Evolutionary conservation across 2,888 invertebrate species (phyloP), one percentile per base, ranked within the genome.

Genomic region (Callyntrura sp.): DNA sequence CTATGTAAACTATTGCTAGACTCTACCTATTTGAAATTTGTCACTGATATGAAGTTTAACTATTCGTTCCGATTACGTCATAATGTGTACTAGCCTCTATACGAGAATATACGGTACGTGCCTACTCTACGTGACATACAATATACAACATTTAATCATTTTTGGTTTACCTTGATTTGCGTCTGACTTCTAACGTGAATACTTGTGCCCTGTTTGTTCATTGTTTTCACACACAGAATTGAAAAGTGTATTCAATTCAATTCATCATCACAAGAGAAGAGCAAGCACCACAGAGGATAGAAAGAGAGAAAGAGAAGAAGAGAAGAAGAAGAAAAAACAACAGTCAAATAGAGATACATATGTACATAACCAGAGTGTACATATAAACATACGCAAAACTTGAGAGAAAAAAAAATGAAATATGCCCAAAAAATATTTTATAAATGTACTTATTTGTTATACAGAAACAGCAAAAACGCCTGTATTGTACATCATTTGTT

Each of bases 131-230:
- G 17, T 17, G 23, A 60, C 60, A 60, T 20, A 51, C 51, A 20
- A 60, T 6, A 60, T 17, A 60, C 60, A 23, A 60, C 60, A 60
- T 57, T 14, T 60, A 60, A 60, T 60, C 60, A 60, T 65, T 55
- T 55, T 55, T 78, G 43, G 57, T 55, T 78, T 78, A 78, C 78
- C 78, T 78, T 78, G 78, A 78, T 57, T 78, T 78, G 84, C 65
- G 85, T 70, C 17, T 88, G 90, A 87, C 90, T 92, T 89, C 90
- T 91, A 92, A 88, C 90, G 90, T 90, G 87, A 91, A 93, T 92
- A 62, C 92, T 93, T 68, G 93, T 93, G 85, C 93, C 93, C 93
- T 93, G 88, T 65, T 85, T 83, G 88, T 76, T 55, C 51, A 73
- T 51, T 51, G 76, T 76, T 76, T 51, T 51, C n/a, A 28, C 43